Conservation (phyloP, 1,140 invertebrate genomes). For the Drosophila mauritiana region DNA sequence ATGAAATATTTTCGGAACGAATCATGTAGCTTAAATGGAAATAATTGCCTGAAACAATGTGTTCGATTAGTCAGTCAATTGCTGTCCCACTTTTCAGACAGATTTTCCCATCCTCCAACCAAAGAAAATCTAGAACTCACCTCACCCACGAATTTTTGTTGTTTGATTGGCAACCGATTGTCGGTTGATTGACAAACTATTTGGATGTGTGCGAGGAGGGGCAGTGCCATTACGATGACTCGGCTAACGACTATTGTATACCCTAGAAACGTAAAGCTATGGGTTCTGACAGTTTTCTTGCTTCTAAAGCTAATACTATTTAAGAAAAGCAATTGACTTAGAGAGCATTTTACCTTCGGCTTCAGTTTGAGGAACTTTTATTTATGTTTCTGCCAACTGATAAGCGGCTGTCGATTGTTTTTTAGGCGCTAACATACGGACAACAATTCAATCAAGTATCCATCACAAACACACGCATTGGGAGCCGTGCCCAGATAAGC, state of each 20-base stretch:
- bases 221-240: neutral
- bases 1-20: constrained; percentile 2
- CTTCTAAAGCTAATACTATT: too few relatives aligned
- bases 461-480: constrained; percentile 36
- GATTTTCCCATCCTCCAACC: constrained; percentile 1
- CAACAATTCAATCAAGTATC: constrained; percentile 68
- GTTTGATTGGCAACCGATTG: constrained; percentile 69
- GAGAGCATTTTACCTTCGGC: neutral
- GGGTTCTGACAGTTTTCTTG: too few relatives aligned
- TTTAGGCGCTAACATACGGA: constrained; percentile 41
- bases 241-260: neutral
- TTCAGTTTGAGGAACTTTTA: constrained; percentile 1
- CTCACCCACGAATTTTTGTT: constrained; percentile 11
- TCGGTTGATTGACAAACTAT: constrained; percentile 72
- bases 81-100: constrained; percentile 18
- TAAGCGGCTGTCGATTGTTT: constrained; percentile 51
- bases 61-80: constrained; percentile 37
- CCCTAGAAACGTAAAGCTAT: neutral
- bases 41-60: constrained; percentile 42
- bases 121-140: constrained; percentile 11
- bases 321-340: too few relatives aligned
- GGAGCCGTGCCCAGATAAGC: constrained; percentile 48
- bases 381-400: constrained; percentile 29
- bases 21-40: constrained; percentile 35
- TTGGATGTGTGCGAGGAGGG: constrained; percentile 8